These are phyloP conservation scores for Pollenia angustigena DNA, from an alignment of 2,888 invertebrate genomes.

Conservation along the genomic window DNA sequence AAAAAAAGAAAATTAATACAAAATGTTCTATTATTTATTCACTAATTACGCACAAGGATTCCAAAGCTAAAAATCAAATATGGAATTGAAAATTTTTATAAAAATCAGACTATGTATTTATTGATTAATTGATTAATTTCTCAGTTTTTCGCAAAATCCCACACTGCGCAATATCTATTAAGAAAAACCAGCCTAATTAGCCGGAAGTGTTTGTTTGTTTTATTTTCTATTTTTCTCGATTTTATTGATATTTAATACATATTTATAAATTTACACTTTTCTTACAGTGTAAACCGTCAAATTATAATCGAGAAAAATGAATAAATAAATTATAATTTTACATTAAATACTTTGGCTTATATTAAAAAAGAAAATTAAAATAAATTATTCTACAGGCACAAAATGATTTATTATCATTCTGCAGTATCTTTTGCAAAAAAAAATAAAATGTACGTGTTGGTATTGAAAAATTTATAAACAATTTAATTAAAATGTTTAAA, in stretches of 20 bases:
- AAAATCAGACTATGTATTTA: too few species aligned
- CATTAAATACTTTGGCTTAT: slow-evolving; percentile 9
- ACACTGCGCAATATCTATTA: too few species aligned
- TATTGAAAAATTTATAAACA: slow-evolving; percentile 55
- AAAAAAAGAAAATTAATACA: too few species aligned
- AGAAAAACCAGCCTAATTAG: neutral
- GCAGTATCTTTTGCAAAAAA: slow-evolving; percentile 47
- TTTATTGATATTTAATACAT: slow-evolving; percentile 14
- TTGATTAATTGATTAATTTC: too few species aligned
- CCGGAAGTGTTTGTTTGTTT: slow-evolving; percentile 13
- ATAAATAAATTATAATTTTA: slow-evolving; percentile 2
- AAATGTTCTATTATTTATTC: too few species aligned
- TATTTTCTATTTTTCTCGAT: neutral
- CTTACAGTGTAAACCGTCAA: slow-evolving; percentile 10
- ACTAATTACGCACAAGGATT: too few species aligned
- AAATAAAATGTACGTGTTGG: slow-evolving; percentile 52
- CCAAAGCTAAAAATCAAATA: too few species aligned
- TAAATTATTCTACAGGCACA: slow-evolving; percentile 62
- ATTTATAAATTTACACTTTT: neutral
- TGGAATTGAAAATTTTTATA: too few species aligned
- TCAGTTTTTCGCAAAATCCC: too few species aligned
- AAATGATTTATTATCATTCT: slow-evolving; percentile 62
- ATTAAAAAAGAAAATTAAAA: slow-evolving; percentile 33
- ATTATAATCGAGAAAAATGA: neutral
- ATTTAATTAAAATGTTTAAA: slow-evolving; percentile 52